Percentiles rank a stretch among this genome's conserved stretches.
Evolutionary conservation across 2,797 vertebrate species (phyloP).

Genomic region (Potorous gilbertii): DNA sequence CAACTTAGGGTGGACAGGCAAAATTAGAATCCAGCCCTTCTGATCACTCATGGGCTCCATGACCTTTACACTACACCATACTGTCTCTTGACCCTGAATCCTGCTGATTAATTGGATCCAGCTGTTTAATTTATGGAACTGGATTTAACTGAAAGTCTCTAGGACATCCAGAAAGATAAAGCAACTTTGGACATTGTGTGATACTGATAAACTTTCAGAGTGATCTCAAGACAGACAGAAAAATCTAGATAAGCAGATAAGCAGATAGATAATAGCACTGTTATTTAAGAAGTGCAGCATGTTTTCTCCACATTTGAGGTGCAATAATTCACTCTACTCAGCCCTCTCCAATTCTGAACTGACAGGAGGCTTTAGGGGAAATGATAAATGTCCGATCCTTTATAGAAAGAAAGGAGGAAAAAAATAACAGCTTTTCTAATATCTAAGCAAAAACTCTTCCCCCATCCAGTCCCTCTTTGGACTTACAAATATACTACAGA

Average conservation of each 20-base stretch:
- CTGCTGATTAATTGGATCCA: background rate
- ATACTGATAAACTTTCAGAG: background rate
- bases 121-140: background rate
- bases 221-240: background rate
- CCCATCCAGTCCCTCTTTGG: background rate
- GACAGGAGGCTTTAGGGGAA: slow-evolving; percentile 15
- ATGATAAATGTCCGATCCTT: background rate
- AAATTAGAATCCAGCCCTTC: background rate
- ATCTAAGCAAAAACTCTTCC: slow-evolving; percentile 22
- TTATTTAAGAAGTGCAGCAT: slow-evolving; percentile 41
- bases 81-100: background rate
- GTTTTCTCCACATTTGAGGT: slow-evolving; percentile 13
- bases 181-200: background rate
- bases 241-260: slow-evolving; percentile 26
- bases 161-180: slow-evolving; percentile 34
- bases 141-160: background rate
- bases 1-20: background rate
- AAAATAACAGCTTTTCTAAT: slow-evolving; percentile 15
- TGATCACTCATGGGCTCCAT: background rate
- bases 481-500: background rate
- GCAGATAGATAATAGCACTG: background rate
- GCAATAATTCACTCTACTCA: slow-evolving; percentile 24
- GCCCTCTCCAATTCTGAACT: slow-evolving; percentile 15
- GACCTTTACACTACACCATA: background rate
- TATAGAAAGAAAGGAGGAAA: background rate